Percentiles rank a stretch among this genome's conserved stretches.
phyloP scores from a whole-genome alignment of 1,140 invertebrate genomes.

The Hermetia illucens region DNA sequence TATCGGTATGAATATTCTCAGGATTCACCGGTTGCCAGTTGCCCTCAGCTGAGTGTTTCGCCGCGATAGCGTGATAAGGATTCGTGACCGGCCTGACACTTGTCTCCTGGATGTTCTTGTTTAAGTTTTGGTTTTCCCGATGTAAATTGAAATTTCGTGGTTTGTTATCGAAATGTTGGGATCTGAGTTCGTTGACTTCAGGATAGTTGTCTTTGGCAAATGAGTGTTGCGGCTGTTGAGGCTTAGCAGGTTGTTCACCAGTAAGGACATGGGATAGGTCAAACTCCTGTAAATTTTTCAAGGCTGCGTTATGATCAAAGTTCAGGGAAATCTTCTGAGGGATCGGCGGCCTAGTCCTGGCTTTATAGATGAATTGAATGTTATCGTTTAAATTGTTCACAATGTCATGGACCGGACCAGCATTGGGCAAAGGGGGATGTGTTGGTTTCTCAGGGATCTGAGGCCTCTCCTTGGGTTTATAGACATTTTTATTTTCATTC shows the following conservation, averaged over 20 bases:
- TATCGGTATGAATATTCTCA: conserved; percentile 10
- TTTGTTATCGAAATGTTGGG: conserved; percentile 1
- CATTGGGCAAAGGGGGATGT: conserved; percentile 5
- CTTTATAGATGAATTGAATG: conserved; percentile 28
- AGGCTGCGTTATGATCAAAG: conserved; percentile 22
- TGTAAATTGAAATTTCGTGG: neutral
- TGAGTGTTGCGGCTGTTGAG: conserved; percentile 9
- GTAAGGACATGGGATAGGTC: conserved; percentile 24
- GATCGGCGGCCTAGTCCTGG: conserved; percentile 22
- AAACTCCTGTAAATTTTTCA: conserved; percentile 25
- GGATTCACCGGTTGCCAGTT: conserved; percentile 8
- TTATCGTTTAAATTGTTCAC: neutral
- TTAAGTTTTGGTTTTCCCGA: conserved; percentile 2
- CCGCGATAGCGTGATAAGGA: conserved; percentile 15
- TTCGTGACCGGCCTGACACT: conserved; percentile 10
- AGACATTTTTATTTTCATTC: too few relatives aligned
- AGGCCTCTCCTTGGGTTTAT: too few relatives aligned
- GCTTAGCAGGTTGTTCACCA: conserved; percentile 7
- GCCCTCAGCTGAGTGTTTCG: conserved; percentile 13
- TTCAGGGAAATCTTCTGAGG: conserved; percentile 17
- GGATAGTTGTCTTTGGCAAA: conserved; percentile 30
- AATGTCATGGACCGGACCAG: neutral
- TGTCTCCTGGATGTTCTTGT: conserved; percentile 14
- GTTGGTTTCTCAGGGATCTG: too few relatives aligned
- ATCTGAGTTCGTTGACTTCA: conserved; percentile 23